Conservation (phyloP, 2,797 vertebrate species). For the Hydrolagus colliei region DNA sequence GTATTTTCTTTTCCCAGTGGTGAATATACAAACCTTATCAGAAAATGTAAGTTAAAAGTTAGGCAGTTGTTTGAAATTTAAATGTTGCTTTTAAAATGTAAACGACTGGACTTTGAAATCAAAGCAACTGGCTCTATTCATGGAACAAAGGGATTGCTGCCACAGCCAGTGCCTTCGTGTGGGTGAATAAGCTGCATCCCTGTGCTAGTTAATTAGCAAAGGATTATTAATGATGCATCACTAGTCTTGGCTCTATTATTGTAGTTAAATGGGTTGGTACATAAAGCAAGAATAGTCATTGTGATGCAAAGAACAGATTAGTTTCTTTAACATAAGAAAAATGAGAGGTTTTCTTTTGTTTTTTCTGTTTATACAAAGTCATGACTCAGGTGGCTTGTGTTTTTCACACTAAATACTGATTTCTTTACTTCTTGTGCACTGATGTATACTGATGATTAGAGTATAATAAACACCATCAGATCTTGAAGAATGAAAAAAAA, state of each 20-base stretch:
- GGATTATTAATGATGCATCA: constrained; percentile 33
- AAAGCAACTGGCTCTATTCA: constrained; percentile 31
- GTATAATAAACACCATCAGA: background rate
- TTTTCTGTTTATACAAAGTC: constrained; percentile 28
- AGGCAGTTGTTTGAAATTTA: constrained; percentile 34
- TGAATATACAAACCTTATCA: constrained; percentile 19
- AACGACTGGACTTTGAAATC: constrained; percentile 33
- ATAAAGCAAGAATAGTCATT: constrained; percentile 24
- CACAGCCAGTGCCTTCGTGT: constrained; percentile 32
- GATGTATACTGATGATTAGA: background rate
- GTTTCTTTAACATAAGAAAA: constrained; percentile 30
- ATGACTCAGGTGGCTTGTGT: constrained; percentile 12
- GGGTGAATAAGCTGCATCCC: constrained; percentile 34
- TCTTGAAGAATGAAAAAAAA: too few species aligned
- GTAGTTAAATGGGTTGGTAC: constrained; percentile 34
- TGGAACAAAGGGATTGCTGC: constrained; percentile 31
- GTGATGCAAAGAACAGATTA: constrained; percentile 31
- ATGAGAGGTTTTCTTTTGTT: constrained; percentile 17
- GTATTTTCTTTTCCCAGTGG: background rate
- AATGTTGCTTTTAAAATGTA: constrained; percentile 33
- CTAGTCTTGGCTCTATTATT: constrained; percentile 41
- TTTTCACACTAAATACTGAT: constrained; percentile 26
- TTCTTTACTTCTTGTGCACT: background rate
- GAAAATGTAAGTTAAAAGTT: constrained; percentile 33
- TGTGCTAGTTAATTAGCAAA: constrained; percentile 34